Evolutionary conservation across 2,113 vertebrate genomes (phyloP), one percentile per base, ranked within the genome.

Genomic region (Psilopogon haemacephalus): DNA sequence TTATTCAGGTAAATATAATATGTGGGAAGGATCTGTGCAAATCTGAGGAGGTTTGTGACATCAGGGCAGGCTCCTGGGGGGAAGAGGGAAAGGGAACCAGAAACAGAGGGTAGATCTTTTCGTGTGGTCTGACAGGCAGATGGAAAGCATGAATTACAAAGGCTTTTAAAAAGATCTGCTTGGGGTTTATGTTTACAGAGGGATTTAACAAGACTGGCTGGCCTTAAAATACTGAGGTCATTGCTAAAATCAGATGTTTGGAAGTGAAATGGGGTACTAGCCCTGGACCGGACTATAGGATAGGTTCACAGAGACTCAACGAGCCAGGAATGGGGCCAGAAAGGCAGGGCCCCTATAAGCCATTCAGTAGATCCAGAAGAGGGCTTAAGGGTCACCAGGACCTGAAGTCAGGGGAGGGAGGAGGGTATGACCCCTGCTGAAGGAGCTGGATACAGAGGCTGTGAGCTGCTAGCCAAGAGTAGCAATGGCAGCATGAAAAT

Each of bases 71-170:
- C 11, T 89, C 14, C n/a, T 74, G 46, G 16, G 48, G 44, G 42
- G 16, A 60, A 91, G 68, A 91, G n/a, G 30, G 32, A 86, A 86
- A 84, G 54, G 83, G 92, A 86, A 88, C 23, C 64, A 91, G 76
- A 68, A 94, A 24, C 26, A 80, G 52, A 44, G 60, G 69, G 52
- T 62, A 46, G 30, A 68, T 95, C 85, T 90, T 74, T 80, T 68
- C 1, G 0, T 83, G 72, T 88, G 72, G 56, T 38, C 83, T 84
- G 79, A 90, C 52, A 88, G 75, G 35, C 92, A 96, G 94, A 93
- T 88, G 88, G 88, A 81, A 95, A 90, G n/a, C 73, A 77, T 71
- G 80, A 91, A 86, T 92, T 94, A 88, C 65, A 92, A 86, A 88
- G 84, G 86, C 86, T 94, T 95, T 86, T 74, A 69, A 74, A 90